phyloP scores from a whole-genome alignment of 1,140 invertebrate species.

The Aphis craccivora region DNA sequence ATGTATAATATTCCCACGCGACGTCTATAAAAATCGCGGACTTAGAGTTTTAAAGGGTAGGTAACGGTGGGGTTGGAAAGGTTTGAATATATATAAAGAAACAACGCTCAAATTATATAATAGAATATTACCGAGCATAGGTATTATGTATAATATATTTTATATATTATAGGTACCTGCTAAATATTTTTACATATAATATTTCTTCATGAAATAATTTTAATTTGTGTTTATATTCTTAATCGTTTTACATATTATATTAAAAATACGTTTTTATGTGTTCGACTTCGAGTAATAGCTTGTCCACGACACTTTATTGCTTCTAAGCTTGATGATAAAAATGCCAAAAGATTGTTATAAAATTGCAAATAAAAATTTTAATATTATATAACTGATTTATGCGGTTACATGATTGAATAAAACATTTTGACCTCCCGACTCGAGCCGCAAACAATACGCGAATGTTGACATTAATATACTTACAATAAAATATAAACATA shows the following conservation, averaged over 20 bases:
- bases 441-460: background rate
- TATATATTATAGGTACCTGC: too few relatives aligned
- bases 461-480: background rate
- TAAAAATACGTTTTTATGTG: background rate
- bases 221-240: background rate
- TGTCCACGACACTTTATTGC: too few relatives aligned
- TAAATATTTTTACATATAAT: too few relatives aligned
- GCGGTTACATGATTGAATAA: background rate
- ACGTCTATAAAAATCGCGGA: background rate
- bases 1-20: conserved; percentile 5
- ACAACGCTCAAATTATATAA: background rate
- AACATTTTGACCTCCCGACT: background rate
- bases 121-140: too few relatives aligned
- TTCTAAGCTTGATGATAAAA: too few relatives aligned
- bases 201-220: background rate
- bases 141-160: too few relatives aligned
- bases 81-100: background rate
- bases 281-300: too few relatives aligned
- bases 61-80: background rate
- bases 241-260: background rate
- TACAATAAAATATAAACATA: too few relatives aligned
- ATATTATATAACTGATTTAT: background rate
- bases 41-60: background rate
- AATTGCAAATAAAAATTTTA: background rate
- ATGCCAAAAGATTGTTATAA: too few relatives aligned